A percentile compares a stretch with the other conserved stretches of the same genome.
These are phyloP conservation scores for Drosophila peninsularis DNA, from an alignment of 2,888 invertebrate species.

Conservation along the genomic window DNA sequence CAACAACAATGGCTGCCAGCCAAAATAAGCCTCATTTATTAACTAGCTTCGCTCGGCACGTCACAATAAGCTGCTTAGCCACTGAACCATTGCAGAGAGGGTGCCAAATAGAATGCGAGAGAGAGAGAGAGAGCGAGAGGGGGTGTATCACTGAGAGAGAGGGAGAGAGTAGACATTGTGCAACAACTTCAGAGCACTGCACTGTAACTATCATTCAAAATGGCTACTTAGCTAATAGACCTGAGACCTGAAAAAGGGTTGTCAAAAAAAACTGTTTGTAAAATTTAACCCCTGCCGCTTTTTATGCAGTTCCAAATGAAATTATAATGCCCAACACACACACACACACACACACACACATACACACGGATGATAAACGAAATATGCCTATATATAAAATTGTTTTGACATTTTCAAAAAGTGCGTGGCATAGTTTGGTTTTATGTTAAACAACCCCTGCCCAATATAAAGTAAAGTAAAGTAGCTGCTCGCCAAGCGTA, in stretches of 20 bases:
- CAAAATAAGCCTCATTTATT: constrained; percentile 61
- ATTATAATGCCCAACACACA: constrained; percentile 64
- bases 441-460: constrained; percentile 62
- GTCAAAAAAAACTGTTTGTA: constrained; percentile 21
- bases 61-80: constrained; percentile 69
- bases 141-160: not conserved
- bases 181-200: constrained; percentile 51
- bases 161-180: constrained; percentile 55
- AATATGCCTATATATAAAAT: constrained; percentile 51
- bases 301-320: constrained; percentile 65
- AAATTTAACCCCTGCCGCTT: constrained; percentile 75
- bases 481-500: constrained; percentile 50
- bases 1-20: constrained; percentile 55
- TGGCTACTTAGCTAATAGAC: constrained; percentile 79
- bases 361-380: constrained; percentile 21
- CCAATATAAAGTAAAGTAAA: constrained; percentile 9
- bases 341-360: constrained; percentile 29
- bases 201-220: constrained; percentile 72
- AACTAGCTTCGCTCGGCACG: constrained; percentile 50
- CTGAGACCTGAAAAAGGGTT: constrained; percentile 63
- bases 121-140: not conserved
- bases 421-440: constrained; percentile 63
- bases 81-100: constrained; percentile 53
- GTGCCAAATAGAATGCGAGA: constrained; percentile 24
- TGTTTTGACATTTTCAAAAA: constrained; percentile 80